Conservation (phyloP, 2,797 vertebrate genomes). For the Sphenopsis melanotis region DNA sequence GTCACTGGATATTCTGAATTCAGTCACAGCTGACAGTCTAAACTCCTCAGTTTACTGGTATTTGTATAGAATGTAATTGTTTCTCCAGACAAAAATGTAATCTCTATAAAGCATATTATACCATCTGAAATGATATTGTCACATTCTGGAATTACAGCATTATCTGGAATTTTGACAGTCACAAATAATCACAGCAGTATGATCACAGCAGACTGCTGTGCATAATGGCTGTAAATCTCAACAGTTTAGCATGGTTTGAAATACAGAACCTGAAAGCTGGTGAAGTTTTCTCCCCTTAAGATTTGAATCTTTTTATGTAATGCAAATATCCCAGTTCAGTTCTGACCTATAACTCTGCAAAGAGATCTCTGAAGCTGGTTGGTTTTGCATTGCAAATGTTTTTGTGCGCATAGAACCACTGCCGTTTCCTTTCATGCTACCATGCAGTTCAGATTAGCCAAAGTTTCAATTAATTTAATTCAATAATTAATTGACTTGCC, state of each 20-base stretch:
- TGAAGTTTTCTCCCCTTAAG: neutral
- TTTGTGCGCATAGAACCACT: neutral
- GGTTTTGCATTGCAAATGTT: neutral
- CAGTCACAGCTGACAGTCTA: neutral
- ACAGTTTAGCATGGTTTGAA: neutral
- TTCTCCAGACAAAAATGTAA: neutral
- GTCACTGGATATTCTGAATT: neutral
- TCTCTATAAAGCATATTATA: neutral
- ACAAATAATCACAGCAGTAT: neutral
- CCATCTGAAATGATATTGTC: neutral
- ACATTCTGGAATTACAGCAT: neutral
- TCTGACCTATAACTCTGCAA: neutral
- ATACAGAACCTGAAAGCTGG: neutral
- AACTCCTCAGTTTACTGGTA: neutral
- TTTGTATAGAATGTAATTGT: neutral
- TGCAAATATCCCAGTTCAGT: neutral
- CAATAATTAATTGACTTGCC: neutral
- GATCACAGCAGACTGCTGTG: neutral
- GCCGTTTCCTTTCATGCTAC: neutral
- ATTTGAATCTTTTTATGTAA: neutral
- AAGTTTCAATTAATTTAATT: neutral
- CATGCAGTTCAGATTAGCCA: neutral
- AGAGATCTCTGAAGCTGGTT: neutral
- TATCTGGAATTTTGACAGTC: neutral
- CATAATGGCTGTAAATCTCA: neutral